Evolutionary conservation across 2,797 vertebrate species (phyloP).

Genomic region (Pitangus sulphuratus): DNA sequence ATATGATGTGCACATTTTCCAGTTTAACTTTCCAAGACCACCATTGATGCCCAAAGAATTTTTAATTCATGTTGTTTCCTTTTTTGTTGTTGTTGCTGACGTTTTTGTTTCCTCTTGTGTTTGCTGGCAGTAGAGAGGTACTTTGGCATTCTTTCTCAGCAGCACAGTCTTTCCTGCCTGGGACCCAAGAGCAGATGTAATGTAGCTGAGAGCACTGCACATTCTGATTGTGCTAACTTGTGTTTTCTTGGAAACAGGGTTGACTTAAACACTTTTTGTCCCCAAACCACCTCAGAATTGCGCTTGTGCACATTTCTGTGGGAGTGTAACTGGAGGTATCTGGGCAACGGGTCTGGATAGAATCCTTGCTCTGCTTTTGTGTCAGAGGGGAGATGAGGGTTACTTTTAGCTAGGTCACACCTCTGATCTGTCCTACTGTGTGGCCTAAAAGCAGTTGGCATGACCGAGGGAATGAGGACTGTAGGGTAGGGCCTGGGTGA

Average conservation of each 20-base stretch:
- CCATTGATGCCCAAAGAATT: neutral
- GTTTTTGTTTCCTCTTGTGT: neutral
- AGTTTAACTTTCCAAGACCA: neutral
- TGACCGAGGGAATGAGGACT: neutral
- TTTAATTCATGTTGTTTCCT: neutral
- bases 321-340: neutral
- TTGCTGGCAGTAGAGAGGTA: neutral
- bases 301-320: neutral
- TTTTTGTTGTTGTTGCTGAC: neutral
- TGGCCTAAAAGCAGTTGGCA: neutral
- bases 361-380: neutral
- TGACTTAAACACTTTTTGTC: neutral
- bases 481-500: neutral
- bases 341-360: neutral
- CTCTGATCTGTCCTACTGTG: neutral
- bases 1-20: neutral
- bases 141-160: neutral
- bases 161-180: neutral
- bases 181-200: neutral
- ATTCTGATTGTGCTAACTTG: accelerated
- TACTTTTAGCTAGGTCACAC: neutral
- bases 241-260: neutral
- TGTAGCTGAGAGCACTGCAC: neutral
- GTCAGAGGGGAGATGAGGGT: neutral
- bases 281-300: neutral